These are phyloP conservation scores for Argyresthia albistria DNA, from an alignment of 2,888 invertebrate genomes.

Conservation along the genomic window DNA sequence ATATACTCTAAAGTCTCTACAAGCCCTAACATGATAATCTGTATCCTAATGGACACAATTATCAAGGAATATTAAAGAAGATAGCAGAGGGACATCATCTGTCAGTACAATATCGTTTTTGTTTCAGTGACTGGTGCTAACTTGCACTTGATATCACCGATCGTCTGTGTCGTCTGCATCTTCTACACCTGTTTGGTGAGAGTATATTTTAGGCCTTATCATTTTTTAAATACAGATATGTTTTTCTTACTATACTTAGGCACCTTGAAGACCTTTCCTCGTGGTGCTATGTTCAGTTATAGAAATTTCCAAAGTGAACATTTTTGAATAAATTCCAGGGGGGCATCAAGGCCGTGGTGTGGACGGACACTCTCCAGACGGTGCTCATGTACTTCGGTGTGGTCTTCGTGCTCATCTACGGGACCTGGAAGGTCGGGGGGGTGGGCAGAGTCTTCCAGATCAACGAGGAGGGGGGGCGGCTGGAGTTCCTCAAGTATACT, in stretches of 20 bases:
- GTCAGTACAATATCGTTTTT: constrained; percentile 4
- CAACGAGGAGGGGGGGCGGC: constrained; percentile 73
- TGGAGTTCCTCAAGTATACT: constrained; percentile 81
- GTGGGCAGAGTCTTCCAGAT: constrained; percentile 73
- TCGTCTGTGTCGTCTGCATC: constrained; percentile 90
- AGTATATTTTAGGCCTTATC: too few relatives aligned
- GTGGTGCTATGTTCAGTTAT: too few relatives aligned
- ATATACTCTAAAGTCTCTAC: too few relatives aligned
- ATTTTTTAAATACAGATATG: too few relatives aligned
- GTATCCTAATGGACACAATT: too few relatives aligned
- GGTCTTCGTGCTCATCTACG: constrained; percentile 76
- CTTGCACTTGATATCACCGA: constrained; percentile 82
- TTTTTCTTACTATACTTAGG: too few relatives aligned
- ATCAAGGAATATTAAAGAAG: too few relatives aligned
- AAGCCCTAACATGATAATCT: too few relatives aligned
- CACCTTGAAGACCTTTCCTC: too few relatives aligned
- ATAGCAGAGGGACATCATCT: too few relatives aligned
- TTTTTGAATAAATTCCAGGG: too few relatives aligned
- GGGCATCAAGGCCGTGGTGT: constrained; percentile 84
- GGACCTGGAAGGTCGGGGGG: constrained; percentile 77
- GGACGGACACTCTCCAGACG: constrained; percentile 85
- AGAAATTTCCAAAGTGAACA: too few relatives aligned
- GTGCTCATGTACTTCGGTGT: constrained; percentile 81
- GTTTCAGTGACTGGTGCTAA: constrained; percentile 85
- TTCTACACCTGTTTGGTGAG: constrained; percentile 93